These are phyloP conservation scores for Pholis gunnellus DNA, from an alignment of 2,113 vertebrate species.

Conservation along the genomic window DNA sequence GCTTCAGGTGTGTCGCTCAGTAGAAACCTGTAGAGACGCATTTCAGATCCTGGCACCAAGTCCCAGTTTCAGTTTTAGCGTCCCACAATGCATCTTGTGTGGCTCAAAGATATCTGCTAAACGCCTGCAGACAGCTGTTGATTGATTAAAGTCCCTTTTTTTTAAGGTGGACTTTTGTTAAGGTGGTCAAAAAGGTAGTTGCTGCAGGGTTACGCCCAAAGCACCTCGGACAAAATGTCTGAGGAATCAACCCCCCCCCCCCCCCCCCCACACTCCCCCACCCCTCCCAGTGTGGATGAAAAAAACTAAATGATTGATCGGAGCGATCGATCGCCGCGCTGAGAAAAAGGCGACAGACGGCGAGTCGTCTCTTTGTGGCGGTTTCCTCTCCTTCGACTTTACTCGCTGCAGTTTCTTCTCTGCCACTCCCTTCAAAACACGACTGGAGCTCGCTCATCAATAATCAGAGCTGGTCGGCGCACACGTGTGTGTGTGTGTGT, in stretches of 20 bases:
- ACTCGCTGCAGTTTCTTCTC: conserved; percentile 60
- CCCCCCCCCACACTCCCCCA: too few species aligned
- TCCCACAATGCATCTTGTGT: conserved; percentile 2
- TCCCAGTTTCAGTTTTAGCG: conserved; percentile 11
- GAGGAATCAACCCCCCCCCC: too few species aligned
- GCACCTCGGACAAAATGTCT: background rate
- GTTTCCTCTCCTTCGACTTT: conserved; percentile 32
- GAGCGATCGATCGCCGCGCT: background rate
- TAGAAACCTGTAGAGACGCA: background rate
- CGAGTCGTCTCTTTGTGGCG: conserved; percentile 37
- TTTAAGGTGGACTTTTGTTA: conserved; percentile 28
- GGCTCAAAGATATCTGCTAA: background rate
- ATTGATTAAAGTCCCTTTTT: conserved; percentile 14
- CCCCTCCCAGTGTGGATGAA: background rate
- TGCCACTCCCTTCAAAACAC: conserved; percentile 72
- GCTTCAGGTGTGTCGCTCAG: too few species aligned
- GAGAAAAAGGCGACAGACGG: conserved; percentile 8
- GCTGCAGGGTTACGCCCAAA: conserved; percentile 40
- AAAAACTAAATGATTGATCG: conserved; percentile 3
- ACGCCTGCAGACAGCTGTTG: conserved; percentile 6
- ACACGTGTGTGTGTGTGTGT: conserved; percentile 14
- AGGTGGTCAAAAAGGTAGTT: background rate
- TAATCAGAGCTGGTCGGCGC: conserved; percentile 54
- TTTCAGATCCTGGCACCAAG: background rate
- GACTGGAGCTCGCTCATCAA: conserved; percentile 53